Evolutionary conservation across 2,113 vertebrate species (phyloP).

Genomic region (Plotosus lineatus): DNA sequence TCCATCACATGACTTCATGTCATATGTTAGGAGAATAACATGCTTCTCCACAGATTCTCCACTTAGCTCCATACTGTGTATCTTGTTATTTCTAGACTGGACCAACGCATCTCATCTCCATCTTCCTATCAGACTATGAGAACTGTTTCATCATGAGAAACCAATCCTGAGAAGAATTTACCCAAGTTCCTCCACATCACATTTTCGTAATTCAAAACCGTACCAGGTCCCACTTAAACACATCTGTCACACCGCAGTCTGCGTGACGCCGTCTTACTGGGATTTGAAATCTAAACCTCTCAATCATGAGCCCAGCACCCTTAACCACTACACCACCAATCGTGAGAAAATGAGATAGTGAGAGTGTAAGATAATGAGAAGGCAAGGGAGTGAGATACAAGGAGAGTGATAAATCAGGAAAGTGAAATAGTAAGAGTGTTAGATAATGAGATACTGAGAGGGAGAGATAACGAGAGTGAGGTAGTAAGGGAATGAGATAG

Average conservation of each 20-base stretch:
- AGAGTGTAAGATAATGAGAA: too few relatives aligned
- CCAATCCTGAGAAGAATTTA: not conserved
- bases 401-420: too few relatives aligned
- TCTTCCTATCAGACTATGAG: not conserved
- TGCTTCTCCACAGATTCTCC: not conserved
- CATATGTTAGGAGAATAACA: not conserved
- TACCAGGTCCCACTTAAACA: not conserved
- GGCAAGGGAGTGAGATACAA: too few relatives aligned
- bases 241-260: not conserved
- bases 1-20: not conserved
- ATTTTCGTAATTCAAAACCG: not conserved
- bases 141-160: not conserved
- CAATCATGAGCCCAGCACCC: too few relatives aligned
- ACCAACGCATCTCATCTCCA: not conserved
- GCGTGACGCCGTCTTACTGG: too few relatives aligned
- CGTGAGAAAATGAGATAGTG: too few relatives aligned
- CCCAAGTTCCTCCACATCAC: not conserved
- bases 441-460: too few relatives aligned
- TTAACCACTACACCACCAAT: too few relatives aligned
- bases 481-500: too few relatives aligned
- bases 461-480: too few relatives aligned
- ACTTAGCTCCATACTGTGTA: not conserved
- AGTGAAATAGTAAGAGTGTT: too few relatives aligned
- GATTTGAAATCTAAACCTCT: too few relatives aligned
- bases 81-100: not conserved